These are phyloP conservation scores for Trididemnum clinides DNA, from an alignment of 23 tunicate genomes.

Conservation along the genomic window DNA sequence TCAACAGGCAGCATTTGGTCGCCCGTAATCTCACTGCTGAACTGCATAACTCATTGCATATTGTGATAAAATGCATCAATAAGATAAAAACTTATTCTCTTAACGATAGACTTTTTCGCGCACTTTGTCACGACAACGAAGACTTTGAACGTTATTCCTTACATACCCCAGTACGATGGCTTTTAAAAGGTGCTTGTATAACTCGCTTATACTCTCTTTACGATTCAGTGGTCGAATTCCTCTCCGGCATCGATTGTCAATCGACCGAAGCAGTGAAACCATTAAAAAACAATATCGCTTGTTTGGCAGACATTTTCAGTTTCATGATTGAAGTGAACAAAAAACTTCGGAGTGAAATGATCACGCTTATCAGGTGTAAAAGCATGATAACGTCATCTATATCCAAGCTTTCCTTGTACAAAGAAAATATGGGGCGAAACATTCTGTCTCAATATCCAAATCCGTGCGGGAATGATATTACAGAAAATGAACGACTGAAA, in stretches of 20 bases:
- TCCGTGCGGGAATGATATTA: slow-evolving; percentile 18
- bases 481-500: too few species aligned
- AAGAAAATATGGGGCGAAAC: slow-evolving; percentile 32
- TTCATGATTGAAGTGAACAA: slow-evolving; percentile 51
- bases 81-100: slow-evolving; percentile 50
- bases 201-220: slow-evolving; percentile 37
- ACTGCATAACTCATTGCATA: slow-evolving; percentile 38
- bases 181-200: slow-evolving; percentile 50
- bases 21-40: slow-evolving; percentile 16
- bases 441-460: slow-evolving; percentile 32
- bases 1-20: slow-evolving; percentile 47
- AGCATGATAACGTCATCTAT: slow-evolving; percentile 20
- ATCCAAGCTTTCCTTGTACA: slow-evolving; percentile 4
- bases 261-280: slow-evolving; percentile 44
- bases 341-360: slow-evolving; percentile 59
- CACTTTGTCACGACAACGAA: slow-evolving; percentile 45
- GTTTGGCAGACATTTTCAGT: slow-evolving; percentile 47
- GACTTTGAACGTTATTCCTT: slow-evolving; percentile 47
- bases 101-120: slow-evolving; percentile 53
- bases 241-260: slow-evolving; percentile 35
- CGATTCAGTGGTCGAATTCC: slow-evolving; percentile 42
- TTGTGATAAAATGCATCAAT: slow-evolving; percentile 38
- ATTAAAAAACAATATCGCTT: slow-evolving; percentile 36
- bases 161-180: slow-evolving; percentile 50
- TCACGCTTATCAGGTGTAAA: slow-evolving; percentile 40